Conservation (phyloP, 2,888 invertebrate species). For the Parthenolecanium corni region DNA sequence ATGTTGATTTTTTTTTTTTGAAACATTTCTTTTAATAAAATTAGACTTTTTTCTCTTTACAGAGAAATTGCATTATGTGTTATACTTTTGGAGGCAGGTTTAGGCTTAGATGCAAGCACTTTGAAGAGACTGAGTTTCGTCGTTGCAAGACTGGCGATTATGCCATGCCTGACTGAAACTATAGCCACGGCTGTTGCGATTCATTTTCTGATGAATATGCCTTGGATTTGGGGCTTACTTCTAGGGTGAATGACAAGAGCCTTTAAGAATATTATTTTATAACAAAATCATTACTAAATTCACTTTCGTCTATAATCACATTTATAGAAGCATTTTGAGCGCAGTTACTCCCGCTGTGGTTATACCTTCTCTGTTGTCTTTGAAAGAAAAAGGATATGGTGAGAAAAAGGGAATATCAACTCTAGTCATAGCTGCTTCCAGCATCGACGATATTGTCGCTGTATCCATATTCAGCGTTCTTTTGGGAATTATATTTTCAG, state of each 20-base stretch:
- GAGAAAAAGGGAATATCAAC: conserved; percentile 62
- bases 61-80: conserved; percentile 44
- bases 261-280: too few species aligned
- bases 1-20: too few species aligned
- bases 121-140: conserved; percentile 40
- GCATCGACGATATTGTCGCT: conserved; percentile 63
- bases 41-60: too few species aligned
- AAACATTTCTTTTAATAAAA: too few species aligned
- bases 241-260: conserved; percentile 13
- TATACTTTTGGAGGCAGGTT: conserved; percentile 44
- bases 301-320: too few species aligned
- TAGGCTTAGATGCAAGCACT: conserved; percentile 43
- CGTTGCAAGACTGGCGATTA: conserved; percentile 41
- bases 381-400: conserved; percentile 53
- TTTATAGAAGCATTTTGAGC: conserved; percentile 47
- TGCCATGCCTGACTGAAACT: conserved; percentile 43
- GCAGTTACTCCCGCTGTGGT: conserved; percentile 65
- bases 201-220: conserved; percentile 35
- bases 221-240: conserved; percentile 20
- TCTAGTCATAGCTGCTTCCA: conserved; percentile 56
- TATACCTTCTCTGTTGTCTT: conserved; percentile 52
- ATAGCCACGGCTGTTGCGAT: conserved; percentile 35
- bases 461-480: conserved; percentile 60
- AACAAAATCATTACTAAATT: too few species aligned
- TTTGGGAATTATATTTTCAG: conserved; percentile 51